Evolutionary conservation across 2,113 vertebrate species (phyloP).

Genomic region (Circaetus gallicus): DNA sequence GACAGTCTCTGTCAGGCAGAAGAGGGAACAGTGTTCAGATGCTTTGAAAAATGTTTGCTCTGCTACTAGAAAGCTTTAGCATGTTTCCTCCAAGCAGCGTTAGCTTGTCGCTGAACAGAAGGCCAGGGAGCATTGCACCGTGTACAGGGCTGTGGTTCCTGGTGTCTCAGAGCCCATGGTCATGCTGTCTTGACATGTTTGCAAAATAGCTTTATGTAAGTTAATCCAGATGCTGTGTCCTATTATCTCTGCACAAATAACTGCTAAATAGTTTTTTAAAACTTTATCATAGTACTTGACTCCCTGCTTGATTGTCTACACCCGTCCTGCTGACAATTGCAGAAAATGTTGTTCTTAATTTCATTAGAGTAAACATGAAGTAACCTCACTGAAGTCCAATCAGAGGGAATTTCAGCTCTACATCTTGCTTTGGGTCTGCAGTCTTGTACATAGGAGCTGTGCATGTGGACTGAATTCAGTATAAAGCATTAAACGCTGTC

Average conservation of each 20-base stretch:
- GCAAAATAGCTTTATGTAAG: background rate
- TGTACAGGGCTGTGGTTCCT: background rate
- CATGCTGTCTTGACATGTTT: background rate
- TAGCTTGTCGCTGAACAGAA: background rate
- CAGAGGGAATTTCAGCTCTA: background rate
- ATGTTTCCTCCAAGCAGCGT: background rate
- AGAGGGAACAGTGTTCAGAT: background rate
- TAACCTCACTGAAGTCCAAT: background rate
- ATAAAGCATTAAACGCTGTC: background rate
- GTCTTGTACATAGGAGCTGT: background rate
- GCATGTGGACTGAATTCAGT: background rate
- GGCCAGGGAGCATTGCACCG: fast-evolving
- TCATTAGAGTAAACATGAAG: background rate
- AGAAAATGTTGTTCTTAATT: background rate
- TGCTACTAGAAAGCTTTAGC: background rate
- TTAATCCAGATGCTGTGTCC: background rate
- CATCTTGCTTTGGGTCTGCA: background rate
- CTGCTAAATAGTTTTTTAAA: background rate
- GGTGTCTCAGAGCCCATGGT: background rate
- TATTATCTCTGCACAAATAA: background rate
- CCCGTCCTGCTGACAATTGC: background rate
- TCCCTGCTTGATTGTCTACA: background rate
- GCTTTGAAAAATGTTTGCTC: background rate
- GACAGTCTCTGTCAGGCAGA: background rate
- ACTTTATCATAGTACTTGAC: background rate